phyloP scores from a whole-genome alignment of 2,113 vertebrate species.

The Syrrhaptes paradoxus region DNA sequence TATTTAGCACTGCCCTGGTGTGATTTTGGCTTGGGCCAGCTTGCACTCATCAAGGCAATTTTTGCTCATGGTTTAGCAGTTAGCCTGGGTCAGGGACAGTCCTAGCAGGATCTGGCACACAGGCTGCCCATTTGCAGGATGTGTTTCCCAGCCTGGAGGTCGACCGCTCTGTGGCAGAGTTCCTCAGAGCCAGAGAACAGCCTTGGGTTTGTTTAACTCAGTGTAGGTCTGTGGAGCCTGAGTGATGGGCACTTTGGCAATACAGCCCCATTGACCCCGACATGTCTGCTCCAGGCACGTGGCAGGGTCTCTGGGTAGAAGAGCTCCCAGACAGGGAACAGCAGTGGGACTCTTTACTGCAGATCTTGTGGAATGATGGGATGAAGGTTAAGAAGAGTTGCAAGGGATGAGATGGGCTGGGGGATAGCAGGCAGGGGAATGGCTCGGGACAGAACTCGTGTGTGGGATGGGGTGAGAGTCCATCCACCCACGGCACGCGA shows the following conservation, averaged over 20 bases:
- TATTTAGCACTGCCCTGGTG: background rate
- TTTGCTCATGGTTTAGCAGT: background rate
- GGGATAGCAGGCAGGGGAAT: background rate
- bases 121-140: background rate
- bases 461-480: background rate
- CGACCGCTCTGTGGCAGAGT: background rate
- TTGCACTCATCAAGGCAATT: background rate
- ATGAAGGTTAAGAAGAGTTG: background rate
- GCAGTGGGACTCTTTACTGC: background rate
- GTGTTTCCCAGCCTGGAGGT: background rate
- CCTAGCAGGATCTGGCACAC: background rate
- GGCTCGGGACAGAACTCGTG: background rate
- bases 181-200: background rate
- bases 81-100: background rate
- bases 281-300: background rate
- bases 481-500: background rate
- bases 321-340: background rate
- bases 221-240: background rate
- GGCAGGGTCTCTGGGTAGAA: background rate
- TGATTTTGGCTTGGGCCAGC: background rate
- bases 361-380: background rate
- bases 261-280: background rate
- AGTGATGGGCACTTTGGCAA: background rate
- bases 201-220: background rate
- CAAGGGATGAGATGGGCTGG: background rate